Base-by-base conservation (phyloP, 2,113 vertebrate genomes). In the Beaufortia kweichowensis region DNA sequence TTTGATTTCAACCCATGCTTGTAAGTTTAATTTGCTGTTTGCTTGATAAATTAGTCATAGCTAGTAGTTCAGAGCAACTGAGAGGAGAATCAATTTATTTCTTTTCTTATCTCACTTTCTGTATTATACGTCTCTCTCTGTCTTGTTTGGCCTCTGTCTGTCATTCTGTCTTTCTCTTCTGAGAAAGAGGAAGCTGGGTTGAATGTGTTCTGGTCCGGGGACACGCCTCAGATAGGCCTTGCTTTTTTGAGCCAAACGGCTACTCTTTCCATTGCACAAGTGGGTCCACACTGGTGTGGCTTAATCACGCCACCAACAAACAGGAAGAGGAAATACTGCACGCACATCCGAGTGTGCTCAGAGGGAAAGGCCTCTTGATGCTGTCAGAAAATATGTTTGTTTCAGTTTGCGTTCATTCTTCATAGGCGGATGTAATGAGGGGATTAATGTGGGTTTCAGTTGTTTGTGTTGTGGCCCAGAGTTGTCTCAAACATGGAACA, bases 261-360 rank as follows among this genome's bases (percentile, higher is more conserved):
- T 48, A 23, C 35, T 56, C 50, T 24, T 70, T 59, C 24, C 50
- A 56, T 1, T 61, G 15, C n/a, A n/a, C n/a, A n/a, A 8, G 26
- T n/a, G n/a, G n/a, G n/a, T n/a, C 56, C 70, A 61, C 6, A 1
- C 23, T 14, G 24, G 6, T 26, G 23, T 59, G 33, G 68, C 67
- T 56, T 56, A 73, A 21, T 73, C 55, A 48, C 56, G 2, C 33
- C 39, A 29, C 28, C 24, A 3, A 61, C 70, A 73, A 73, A 46
- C 70, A 73, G 56, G 57, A 73, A 60, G 56, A 61, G 70, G 70
- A 73, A 60, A 61, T 9, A 15, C 39, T 21, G 55, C 55, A 73
- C 3, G 17, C 69, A 60, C 70, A 29, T 73, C 55, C 10, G 24
- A 73, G 35, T 43, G 55, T 61, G 56, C 26, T 43, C 70, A 61